phyloP scores from a whole-genome alignment of 2,888 invertebrate genomes.

The Apamea crenata region DNA sequence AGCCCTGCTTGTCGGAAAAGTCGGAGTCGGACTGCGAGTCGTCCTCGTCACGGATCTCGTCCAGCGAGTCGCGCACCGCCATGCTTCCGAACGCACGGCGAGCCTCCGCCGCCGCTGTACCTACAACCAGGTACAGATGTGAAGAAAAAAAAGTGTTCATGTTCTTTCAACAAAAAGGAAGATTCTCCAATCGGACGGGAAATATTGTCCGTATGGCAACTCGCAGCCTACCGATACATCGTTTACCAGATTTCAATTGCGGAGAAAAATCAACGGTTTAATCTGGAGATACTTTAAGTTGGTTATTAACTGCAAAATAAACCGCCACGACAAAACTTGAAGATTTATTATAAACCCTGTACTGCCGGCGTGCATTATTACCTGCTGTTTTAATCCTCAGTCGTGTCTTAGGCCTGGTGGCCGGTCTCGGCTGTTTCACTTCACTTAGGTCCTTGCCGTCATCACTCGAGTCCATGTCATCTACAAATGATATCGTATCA shows the following conservation, averaged over 20 bases:
- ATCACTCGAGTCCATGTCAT: slow-evolving; percentile 83
- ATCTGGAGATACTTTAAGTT: not conserved
- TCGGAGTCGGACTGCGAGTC: slow-evolving; percentile 85
- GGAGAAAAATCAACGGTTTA: not conserved
- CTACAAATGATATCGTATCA: slow-evolving; percentile 62
- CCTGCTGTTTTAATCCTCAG: slow-evolving; percentile 91
- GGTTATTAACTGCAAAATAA: not conserved
- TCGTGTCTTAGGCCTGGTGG: slow-evolving; percentile 86
- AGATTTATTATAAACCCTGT: not conserved
- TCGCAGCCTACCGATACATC: not conserved
- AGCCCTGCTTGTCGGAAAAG: slow-evolving; percentile 78
- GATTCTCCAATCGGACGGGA: not conserved
- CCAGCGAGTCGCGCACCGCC: slow-evolving; percentile 88
- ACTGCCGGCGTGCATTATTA: slow-evolving; percentile 54
- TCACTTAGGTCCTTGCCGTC: slow-evolving; percentile 79
- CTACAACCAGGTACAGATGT: slow-evolving; percentile 23
- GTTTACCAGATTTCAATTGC: not conserved
- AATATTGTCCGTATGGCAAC: not conserved
- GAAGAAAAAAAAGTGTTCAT: not conserved
- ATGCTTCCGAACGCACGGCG: slow-evolving; percentile 91
- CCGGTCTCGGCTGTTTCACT: slow-evolving; percentile 81
- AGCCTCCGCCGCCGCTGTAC: slow-evolving; percentile 71
- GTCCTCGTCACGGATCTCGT: slow-evolving; percentile 91
- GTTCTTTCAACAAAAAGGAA: not conserved
- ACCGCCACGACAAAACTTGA: not conserved